phyloP scores from a whole-genome alignment of 2,888 invertebrate genomes.

The Polydrusus pterygomalis region DNA sequence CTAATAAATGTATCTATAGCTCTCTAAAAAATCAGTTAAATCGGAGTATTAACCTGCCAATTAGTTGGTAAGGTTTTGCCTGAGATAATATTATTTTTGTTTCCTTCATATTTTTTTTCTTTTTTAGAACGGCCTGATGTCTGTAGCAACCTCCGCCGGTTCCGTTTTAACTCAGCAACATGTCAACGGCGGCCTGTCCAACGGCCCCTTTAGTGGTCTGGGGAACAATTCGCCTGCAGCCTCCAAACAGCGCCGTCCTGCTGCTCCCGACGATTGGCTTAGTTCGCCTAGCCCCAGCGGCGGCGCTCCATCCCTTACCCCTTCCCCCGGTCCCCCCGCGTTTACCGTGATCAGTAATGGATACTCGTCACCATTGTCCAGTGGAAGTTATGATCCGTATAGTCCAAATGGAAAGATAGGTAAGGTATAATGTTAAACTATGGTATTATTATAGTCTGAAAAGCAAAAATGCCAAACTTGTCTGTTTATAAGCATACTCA shows the following conservation, averaged over 20 bases:
- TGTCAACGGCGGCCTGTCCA: constrained; percentile 64
- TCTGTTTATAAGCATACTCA: too few relatives aligned
- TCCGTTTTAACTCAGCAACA: constrained; percentile 70
- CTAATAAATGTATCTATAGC: too few relatives aligned
- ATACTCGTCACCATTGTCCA: constrained; percentile 90
- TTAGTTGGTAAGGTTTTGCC: too few relatives aligned
- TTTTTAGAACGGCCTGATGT: constrained; percentile 65
- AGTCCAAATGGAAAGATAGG: constrained; percentile 93
- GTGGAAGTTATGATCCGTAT: constrained; percentile 92
- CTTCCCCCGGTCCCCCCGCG: constrained; percentile 79
- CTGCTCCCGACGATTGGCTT: constrained; percentile 79
- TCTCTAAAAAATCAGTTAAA: too few relatives aligned
- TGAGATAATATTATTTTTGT: too few relatives aligned
- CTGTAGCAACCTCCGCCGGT: constrained; percentile 64
- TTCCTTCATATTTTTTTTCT: too few relatives aligned
- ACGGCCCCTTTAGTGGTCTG: constrained; percentile 62
- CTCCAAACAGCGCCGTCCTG: constrained; percentile 69
- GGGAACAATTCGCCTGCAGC: constrained; percentile 65
- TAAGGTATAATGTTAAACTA: constrained; percentile 72
- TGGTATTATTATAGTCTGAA: too few relatives aligned
- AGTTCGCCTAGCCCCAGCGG: constrained; percentile 77
- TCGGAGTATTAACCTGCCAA: too few relatives aligned
- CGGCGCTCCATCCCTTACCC: constrained; percentile 78
- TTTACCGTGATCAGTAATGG: constrained; percentile 79
- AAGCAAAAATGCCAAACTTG: too few relatives aligned